phyloP scores from a whole-genome alignment of 2,113 vertebrate genomes.

The Panurus biarmicus region DNA sequence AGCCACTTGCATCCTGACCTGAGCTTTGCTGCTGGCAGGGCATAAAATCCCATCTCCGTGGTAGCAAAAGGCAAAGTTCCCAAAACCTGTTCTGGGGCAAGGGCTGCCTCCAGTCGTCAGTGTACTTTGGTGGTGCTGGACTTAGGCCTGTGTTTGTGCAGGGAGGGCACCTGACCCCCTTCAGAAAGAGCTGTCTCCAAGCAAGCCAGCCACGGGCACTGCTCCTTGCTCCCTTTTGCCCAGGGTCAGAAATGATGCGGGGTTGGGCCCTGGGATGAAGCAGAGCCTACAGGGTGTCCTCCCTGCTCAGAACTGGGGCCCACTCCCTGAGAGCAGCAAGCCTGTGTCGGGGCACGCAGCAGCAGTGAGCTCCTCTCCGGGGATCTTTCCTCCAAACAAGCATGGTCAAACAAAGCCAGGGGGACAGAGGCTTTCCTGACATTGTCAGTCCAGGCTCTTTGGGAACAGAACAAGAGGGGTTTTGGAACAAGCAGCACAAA shows the following conservation, averaged over 20 bases:
- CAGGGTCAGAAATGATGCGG: rapidly evolving
- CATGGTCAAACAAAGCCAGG: not conserved
- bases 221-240: not conserved
- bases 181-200: not conserved
- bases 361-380: not conserved
- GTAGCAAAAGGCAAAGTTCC: constrained; percentile 8
- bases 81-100: not conserved
- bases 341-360: rapidly evolving
- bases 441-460: not conserved
- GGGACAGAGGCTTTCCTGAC: not conserved
- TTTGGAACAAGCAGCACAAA: not conserved
- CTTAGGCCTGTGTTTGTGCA: constrained; percentile 3
- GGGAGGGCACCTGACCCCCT: not conserved
- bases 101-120: not conserved
- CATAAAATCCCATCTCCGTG: rapidly evolving
- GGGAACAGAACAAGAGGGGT: not conserved
- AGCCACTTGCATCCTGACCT: not conserved
- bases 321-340: not conserved
- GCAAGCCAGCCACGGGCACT: rapidly evolving
- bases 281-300: not conserved
- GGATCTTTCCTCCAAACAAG: constrained; percentile 6
- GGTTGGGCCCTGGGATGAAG: not conserved
- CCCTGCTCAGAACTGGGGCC: not conserved
- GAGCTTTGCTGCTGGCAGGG: rapidly evolving
- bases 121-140: constrained; percentile 12